Evolutionary conservation across 2,888 invertebrate species (phyloP).

Genomic region (Plagiodera versicolora): DNA sequence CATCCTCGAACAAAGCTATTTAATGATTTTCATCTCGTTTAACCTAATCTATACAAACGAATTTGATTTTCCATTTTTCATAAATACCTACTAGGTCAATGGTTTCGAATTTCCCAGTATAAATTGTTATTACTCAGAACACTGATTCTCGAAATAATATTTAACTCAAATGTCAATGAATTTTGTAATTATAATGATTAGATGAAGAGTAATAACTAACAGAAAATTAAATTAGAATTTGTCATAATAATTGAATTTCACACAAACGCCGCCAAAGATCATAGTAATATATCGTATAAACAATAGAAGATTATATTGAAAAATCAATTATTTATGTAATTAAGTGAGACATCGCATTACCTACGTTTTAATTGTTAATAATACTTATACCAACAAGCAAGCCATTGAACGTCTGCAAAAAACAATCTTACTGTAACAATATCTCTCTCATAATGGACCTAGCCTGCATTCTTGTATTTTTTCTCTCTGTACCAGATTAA

Average conservation of each 20-base stretch:
- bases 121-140: no score
- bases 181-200: no score
- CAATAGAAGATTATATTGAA: background rate
- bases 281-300: background rate
- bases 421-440: slow-evolving; percentile 29
- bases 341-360: slow-evolving; percentile 20
- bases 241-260: background rate
- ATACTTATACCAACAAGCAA: slow-evolving; percentile 20
- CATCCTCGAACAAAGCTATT: no score
- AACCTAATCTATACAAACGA: no score
- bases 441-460: slow-evolving; percentile 32
- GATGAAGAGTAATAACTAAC: no score
- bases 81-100: no score
- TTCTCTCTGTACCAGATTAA: slow-evolving; percentile 46
- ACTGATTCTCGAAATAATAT: no score
- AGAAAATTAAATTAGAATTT: no score
- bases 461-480: slow-evolving; percentile 32
- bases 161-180: no score
- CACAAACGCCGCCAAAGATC: background rate
- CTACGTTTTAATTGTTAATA: slow-evolving; percentile 7
- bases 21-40: no score
- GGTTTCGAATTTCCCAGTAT: no score
- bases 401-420: slow-evolving; percentile 28
- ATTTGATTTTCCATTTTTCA: no score
- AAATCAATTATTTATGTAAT: slow-evolving; percentile 19